These are phyloP conservation scores for Yponomeuta malinellus DNA, from an alignment of 2,888 invertebrate species.

Conservation along the genomic window DNA sequence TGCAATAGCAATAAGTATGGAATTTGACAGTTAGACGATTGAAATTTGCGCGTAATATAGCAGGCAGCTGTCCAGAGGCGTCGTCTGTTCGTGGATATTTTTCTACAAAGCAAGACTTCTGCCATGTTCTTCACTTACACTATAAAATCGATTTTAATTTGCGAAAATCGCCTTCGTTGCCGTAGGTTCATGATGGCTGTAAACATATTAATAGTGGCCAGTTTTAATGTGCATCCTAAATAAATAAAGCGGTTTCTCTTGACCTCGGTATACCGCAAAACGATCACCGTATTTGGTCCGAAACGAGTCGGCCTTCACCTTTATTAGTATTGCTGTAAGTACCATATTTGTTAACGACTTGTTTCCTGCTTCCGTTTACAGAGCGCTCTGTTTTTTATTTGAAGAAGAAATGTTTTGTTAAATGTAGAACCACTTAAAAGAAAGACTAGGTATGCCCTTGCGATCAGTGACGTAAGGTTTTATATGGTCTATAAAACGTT, in stretches of 20 bases:
- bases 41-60: too few relatives aligned
- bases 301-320: slow-evolving; percentile 29
- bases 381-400: too few relatives aligned
- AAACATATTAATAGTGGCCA: background rate
- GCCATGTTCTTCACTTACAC: background rate
- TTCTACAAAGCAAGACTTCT: background rate
- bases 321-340: slow-evolving; percentile 9
- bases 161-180: background rate
- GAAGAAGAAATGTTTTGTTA: too few relatives aligned
- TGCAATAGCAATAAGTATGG: too few relatives aligned
- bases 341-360: background rate
- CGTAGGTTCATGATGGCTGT: background rate
- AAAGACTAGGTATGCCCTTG: too few relatives aligned
- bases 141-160: background rate
- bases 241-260: slow-evolving; percentile 21
- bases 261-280: slow-evolving; percentile 1
- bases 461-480: too few relatives aligned
- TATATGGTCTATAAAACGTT: too few relatives aligned
- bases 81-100: too few relatives aligned
- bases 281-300: slow-evolving; percentile 24
- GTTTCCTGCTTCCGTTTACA: background rate
- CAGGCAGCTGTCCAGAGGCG: too few relatives aligned
- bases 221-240: slow-evolving; percentile 18
- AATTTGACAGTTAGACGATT: too few relatives aligned
- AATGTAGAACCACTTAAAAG: too few relatives aligned